Conservation (phyloP, 2,113 vertebrate genomes). For the Origma solitaria region DNA sequence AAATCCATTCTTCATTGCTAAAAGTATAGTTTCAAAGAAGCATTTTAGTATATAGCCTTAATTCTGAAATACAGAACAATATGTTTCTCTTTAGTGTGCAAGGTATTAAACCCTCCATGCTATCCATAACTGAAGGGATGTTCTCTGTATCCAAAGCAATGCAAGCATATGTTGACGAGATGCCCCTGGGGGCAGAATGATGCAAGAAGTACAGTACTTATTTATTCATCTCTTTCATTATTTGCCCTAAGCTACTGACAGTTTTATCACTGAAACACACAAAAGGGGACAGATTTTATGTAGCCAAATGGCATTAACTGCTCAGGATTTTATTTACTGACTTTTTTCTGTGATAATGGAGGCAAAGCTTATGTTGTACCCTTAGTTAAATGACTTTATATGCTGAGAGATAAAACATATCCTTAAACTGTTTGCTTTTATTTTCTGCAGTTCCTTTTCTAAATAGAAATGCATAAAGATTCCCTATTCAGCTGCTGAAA, state of each 20-base stretch:
- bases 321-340: background rate
- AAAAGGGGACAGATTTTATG: background rate
- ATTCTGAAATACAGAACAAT: background rate
- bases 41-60: background rate
- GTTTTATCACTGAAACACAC: constrained; percentile 1
- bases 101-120: background rate
- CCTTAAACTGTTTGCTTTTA: background rate
- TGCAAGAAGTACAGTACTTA: background rate
- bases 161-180: background rate
- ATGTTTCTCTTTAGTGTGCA: background rate
- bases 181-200: background rate
- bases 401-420: background rate
- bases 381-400: background rate
- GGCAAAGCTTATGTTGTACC: background rate
- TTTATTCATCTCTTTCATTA: background rate
- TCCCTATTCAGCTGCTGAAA: background rate
- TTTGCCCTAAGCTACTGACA: background rate
- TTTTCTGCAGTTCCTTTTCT: background rate
- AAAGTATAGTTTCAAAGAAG: background rate
- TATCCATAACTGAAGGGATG: background rate
- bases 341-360: background rate
- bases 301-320: background rate
- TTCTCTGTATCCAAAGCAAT: background rate
- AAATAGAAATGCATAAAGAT: background rate
- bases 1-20: background rate